phyloP scores from a whole-genome alignment of 2,888 invertebrate species.

The Alsophila aescularia region DNA sequence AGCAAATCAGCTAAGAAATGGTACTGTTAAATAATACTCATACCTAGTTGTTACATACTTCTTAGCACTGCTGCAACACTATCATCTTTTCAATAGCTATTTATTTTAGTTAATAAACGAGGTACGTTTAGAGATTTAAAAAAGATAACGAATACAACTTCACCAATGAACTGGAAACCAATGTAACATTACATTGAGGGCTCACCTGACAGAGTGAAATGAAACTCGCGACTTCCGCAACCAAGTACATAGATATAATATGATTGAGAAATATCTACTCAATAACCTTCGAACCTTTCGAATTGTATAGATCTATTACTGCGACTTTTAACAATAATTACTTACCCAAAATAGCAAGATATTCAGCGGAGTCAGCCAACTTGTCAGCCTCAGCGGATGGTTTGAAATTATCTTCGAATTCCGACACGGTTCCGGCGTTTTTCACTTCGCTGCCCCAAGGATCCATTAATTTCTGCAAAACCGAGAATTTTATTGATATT shows the following conservation, averaged over 20 bases:
- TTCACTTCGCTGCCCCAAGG: constrained; percentile 74
- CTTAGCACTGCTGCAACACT: too few relatives aligned
- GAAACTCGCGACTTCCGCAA: background rate
- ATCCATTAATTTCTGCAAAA: constrained; percentile 77
- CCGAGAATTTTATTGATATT: constrained; percentile 2
- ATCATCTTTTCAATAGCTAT: too few relatives aligned
- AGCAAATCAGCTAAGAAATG: background rate
- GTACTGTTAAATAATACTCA: too few relatives aligned
- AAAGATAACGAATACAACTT: background rate
- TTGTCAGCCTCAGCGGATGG: constrained; percentile 63
- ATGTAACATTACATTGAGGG: background rate
- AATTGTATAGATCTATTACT: constrained; percentile 23
- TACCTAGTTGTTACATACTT: background rate
- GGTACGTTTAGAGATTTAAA: too few relatives aligned
- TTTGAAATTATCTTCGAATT: constrained; percentile 86
- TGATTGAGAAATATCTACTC: constrained; percentile 28
- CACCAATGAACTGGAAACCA: background rate
- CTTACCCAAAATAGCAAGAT: constrained; percentile 87
- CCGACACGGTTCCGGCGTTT: constrained; percentile 51
- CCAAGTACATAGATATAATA: background rate
- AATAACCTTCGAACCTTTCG: constrained; percentile 25
- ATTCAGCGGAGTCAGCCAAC: constrained; percentile 86
- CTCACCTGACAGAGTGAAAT: constrained; percentile 11
- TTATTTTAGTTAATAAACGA: too few relatives aligned
- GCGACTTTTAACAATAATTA: constrained; percentile 23